These are phyloP conservation scores for Phyto melanocephala DNA, from an alignment of 2,888 invertebrate species.

Conservation along the genomic window DNA sequence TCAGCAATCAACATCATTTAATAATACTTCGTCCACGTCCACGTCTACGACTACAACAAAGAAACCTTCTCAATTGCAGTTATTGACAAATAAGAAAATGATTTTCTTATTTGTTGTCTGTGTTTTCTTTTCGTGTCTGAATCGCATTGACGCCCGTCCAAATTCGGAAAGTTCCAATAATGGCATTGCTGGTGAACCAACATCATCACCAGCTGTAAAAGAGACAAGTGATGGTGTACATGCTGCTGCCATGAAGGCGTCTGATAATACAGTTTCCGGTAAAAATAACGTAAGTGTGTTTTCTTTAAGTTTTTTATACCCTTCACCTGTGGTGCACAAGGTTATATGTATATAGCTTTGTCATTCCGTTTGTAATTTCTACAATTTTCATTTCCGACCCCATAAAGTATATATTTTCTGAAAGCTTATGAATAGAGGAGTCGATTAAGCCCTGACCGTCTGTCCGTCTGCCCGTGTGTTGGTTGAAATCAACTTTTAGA, in stretches of 20 bases:
- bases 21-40: not conserved
- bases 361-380: no score
- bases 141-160: constrained; percentile 76
- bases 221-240: not conserved
- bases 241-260: constrained; percentile 8
- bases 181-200: not conserved
- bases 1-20: constrained; percentile 15
- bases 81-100: constrained; percentile 68
- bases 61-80: constrained; percentile 56
- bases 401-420: no score
- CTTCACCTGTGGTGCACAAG: no score
- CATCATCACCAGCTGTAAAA: not conserved
- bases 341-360: no score
- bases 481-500: no score
- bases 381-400: no score
- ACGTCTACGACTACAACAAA: not conserved
- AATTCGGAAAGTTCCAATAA: constrained; percentile 68
- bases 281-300: constrained; percentile 50
- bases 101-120: constrained; percentile 70
- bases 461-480: no score
- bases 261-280: constrained; percentile 6
- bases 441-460: no score
- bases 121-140: constrained; percentile 70
- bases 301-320: not conserved
- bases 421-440: no score